Base-by-base conservation (phyloP, 2,888 invertebrate species). In the Microdon myrmicae region DNA sequence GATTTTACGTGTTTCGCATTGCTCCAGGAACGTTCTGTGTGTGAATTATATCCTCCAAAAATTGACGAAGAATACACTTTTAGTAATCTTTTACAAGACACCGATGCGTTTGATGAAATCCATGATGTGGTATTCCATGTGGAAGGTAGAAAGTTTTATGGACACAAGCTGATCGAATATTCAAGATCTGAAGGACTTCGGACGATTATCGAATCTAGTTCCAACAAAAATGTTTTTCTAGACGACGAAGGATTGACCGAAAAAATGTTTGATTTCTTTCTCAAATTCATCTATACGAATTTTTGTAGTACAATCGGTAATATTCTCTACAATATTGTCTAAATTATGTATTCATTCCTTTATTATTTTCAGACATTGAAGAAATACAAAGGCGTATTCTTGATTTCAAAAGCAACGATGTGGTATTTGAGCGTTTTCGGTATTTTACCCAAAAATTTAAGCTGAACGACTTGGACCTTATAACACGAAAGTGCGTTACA, bases 1-100 rank as follows among this genome's bases (percentile, higher is more conserved):
- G 88, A 89, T 72, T 92, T 92, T 25, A 80, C 85, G 31, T 92
- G 92, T 75, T 92, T 87, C 79, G 87, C 88, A 9, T 86, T 89
- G 41, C 79, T 92, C 8, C 92, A 92, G 60, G 79, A 79, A 45
- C 75, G 74, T 8, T n/a, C n/a, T n/a, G n/a, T n/a, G n/a, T n/a
- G n/a, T n/a, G n/a, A n/a, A n/a, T n/a, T n/a, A n/a, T 74, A 74
- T 26, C 75, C 80, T 5, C 58, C 70, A 1, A 29, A 77, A 19
- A 73, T 73, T 1, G 74, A 76, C 2, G 77, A 70, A 5, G 74
- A 77, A 56, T 74, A 76, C 45, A 73, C 69, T 12, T 79, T 79
- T 48, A 76, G 78, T 38, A 79, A 81, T 22, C 79, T 92, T 1
- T 78, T 88, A 6, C 82, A 85, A 48, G 86, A 88, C 41, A 83